Conservation (phyloP, 1,140 invertebrate genomes). For the Heliothis subflexa region DNA sequence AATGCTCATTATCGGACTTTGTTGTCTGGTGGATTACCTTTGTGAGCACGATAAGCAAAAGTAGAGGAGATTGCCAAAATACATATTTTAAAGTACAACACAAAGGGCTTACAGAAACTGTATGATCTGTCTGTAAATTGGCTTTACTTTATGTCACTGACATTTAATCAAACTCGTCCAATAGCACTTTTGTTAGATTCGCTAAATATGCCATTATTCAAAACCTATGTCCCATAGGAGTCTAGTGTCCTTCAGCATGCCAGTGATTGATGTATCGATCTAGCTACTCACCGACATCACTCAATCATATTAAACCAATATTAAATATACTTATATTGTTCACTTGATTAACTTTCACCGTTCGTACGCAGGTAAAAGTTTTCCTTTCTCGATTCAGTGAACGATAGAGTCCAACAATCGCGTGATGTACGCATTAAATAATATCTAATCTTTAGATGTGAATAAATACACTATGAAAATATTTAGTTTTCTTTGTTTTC, state of each 20-base stretch:
- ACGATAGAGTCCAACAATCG: neutral
- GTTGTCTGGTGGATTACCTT: neutral
- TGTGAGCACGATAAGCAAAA: neutral
- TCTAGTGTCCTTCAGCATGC: neutral
- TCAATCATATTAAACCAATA: slow-evolving; percentile 10
- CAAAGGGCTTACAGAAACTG: neutral
- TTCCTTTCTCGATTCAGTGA: slow-evolving; percentile 1
- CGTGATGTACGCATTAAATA: neutral
- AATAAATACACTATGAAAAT: slow-evolving; percentile 4
- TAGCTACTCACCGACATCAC: too few relatives aligned
- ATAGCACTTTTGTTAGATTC: too few relatives aligned
- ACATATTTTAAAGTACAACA: neutral
- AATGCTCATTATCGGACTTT: neutral
- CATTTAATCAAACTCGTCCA: too few relatives aligned
- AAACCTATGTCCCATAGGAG: neutral
- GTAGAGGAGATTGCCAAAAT: neutral
- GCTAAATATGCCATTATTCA: neutral
- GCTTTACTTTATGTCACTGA: too few relatives aligned
- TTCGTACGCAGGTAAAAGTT: slow-evolving; percentile 2
- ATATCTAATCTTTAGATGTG: slow-evolving; percentile 32
- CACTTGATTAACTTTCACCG: slow-evolving; percentile 20
- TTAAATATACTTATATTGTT: neutral
- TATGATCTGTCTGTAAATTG: too few relatives aligned
- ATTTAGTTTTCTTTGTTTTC: slow-evolving; percentile 22
- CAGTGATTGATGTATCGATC: slow-evolving; percentile 16